Base-by-base conservation (phyloP, 2,888 invertebrate genomes). In the Sarcophaga caerulescens region DNA sequence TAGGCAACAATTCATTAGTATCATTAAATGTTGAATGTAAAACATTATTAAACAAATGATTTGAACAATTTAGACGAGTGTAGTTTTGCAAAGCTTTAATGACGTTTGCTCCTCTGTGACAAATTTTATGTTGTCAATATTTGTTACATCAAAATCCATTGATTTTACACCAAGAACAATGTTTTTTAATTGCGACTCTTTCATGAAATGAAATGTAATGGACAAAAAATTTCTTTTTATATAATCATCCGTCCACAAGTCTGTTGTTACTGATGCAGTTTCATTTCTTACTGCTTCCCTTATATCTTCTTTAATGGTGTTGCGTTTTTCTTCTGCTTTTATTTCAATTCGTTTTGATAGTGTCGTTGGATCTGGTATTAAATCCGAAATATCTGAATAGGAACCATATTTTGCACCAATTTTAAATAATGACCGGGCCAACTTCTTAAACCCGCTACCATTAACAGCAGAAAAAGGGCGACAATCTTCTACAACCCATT, bases 401-500 rank as follows among this genome's bases (percentile, higher is more conserved):
- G 3, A 1, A 19, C 60, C 73, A 45, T 73, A 73, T 60, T 73
- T 59, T 44, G 60, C 73, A 11, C 60, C 60, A 73, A 60, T 73
- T 21, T 45, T 73, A 19, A 73, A 44, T 21, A 77, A 23, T 11
- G 57, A 4, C 21, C n/a, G 60, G 45, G 45, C 47, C 21, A 78
- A 59, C 68, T 35, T 47, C 59, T 21, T 14, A n/a, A 71, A 83
- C 1, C 77, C 71, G 8, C 10, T 66, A 6, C 77, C 65, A 60
- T 12, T 65, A 25, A 77, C 14, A n/a, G 35, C 19, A 17, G 62
- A 75, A 69, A 81, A 75, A 52, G 69, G 69, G 8, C 69, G 74
- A 52, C 77, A 83, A 47, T 77, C 77, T 57, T 71, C 66, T 65
- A 70, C n/a, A 12, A 77, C n/a, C 76, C 76, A 77, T 66, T 52